Percentiles rank a stretch among this genome's conserved stretches.
These are phyloP conservation scores for Zalophus californianus DNA, from an alignment of 2,797 vertebrate genomes.

Conservation along the genomic window DNA sequence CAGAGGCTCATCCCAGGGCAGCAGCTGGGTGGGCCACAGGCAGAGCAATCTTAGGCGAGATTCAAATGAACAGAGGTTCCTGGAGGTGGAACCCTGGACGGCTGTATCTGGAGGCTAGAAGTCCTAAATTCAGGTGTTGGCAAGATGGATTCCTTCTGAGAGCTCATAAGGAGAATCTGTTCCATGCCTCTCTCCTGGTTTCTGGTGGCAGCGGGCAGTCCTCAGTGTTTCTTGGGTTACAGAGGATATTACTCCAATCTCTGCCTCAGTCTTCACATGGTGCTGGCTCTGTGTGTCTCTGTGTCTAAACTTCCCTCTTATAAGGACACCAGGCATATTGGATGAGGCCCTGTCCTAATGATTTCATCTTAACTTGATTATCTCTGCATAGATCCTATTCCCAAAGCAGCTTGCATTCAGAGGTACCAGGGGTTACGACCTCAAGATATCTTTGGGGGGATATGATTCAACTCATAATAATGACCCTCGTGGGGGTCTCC, in stretches of 20 bases:
- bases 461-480: background rate
- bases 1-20: background rate
- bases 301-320: background rate
- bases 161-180: too few species aligned
- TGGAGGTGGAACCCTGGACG: accelerated
- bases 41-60: background rate
- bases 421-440: background rate
- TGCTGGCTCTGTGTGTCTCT: accelerated
- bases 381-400: background rate
- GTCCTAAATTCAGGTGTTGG: background rate
- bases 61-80: background rate
- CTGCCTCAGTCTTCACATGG: background rate
- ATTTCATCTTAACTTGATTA: background rate
- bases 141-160: background rate
- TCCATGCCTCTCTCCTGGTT: background rate
- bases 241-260: background rate
- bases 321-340: background rate
- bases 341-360: background rate
- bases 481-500: background rate
- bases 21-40: too few species aligned
- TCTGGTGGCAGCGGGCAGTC: background rate
- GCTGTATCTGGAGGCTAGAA: background rate
- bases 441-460: background rate
- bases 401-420: background rate
- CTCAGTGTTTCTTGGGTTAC: background rate